Conservation (phyloP, 2,113 vertebrate genomes). For the Probosciger aterrimus region DNA sequence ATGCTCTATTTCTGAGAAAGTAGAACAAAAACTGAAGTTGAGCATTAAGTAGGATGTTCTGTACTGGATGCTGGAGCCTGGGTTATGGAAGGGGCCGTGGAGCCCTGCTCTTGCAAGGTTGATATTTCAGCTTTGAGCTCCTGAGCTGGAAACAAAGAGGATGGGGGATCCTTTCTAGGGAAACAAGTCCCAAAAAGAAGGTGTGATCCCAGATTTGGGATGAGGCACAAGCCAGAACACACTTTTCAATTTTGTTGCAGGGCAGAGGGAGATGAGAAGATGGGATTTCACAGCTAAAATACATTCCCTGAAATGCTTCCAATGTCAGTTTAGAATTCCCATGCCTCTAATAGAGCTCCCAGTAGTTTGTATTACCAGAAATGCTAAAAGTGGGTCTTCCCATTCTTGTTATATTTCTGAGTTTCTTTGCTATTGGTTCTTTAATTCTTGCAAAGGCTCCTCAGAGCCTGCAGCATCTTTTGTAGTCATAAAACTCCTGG, state of each 20-base stretch:
- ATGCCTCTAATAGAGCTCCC: neutral
- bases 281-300: neutral
- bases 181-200: neutral
- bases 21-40: neutral
- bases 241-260: neutral
- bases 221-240: neutral
- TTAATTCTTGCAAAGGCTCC: neutral
- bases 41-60: neutral
- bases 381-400: neutral
- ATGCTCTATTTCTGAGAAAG: no score
- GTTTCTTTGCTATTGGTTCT: neutral
- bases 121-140: neutral
- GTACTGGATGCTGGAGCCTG: neutral
- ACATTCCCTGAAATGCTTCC: neutral
- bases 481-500: neutral
- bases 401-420: neutral
- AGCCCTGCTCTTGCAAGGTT: neutral
- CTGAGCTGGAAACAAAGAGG: neutral
- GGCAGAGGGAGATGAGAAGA: neutral
- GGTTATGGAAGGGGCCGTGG: neutral
- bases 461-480: neutral
- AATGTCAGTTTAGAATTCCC: neutral
- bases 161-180: neutral
- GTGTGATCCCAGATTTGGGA: neutral
- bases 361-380: neutral